Percentiles rank a stretch among this genome's conserved stretches.
Conservation (phyloP, 1,140 invertebrate species). For the Halotydeus destructor region DNA sequence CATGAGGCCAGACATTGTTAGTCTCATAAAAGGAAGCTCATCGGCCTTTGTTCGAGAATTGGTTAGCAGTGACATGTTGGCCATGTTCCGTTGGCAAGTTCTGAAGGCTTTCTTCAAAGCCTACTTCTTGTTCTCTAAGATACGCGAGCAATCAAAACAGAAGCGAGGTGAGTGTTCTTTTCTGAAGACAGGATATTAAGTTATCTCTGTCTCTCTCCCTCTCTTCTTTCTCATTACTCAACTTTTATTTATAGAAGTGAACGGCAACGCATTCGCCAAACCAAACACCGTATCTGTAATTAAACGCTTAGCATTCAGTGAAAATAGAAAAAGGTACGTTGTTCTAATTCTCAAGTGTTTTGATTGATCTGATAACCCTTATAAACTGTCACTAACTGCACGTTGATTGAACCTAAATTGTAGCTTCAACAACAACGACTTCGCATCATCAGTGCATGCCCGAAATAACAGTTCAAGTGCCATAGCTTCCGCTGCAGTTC, state of each 20-base stretch:
- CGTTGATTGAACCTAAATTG: no score
- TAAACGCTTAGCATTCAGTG: not conserved
- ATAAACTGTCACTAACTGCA: no score
- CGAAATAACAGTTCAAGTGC: no score
- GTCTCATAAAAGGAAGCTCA: slow-evolving; percentile 75
- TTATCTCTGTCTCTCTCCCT: slow-evolving; percentile 3
- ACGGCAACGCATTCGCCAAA: not conserved
- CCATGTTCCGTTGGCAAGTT: slow-evolving; percentile 84
- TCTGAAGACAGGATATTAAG: not conserved
- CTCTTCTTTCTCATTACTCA: not conserved
- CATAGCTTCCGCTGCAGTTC: no score
- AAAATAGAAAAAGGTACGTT: not conserved
- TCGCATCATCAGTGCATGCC: no score
- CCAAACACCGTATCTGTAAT: not conserved
- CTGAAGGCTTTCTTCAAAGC: slow-evolving; percentile 71
- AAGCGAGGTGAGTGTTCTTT: slow-evolving; percentile 6
- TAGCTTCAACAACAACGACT: no score
- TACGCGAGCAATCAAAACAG: slow-evolving; percentile 13
- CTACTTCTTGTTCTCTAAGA: slow-evolving; percentile 69
- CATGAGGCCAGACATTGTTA: slow-evolving; percentile 78
- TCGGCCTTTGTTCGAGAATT: slow-evolving; percentile 78
- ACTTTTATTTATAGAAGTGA: not conserved
- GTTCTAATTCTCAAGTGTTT: not conserved
- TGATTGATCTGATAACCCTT: not conserved
- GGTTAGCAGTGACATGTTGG: slow-evolving; percentile 79